These are phyloP conservation scores for Amblyornis subalaris DNA, from an alignment of 2,113 vertebrate genomes.

Conservation along the genomic window DNA sequence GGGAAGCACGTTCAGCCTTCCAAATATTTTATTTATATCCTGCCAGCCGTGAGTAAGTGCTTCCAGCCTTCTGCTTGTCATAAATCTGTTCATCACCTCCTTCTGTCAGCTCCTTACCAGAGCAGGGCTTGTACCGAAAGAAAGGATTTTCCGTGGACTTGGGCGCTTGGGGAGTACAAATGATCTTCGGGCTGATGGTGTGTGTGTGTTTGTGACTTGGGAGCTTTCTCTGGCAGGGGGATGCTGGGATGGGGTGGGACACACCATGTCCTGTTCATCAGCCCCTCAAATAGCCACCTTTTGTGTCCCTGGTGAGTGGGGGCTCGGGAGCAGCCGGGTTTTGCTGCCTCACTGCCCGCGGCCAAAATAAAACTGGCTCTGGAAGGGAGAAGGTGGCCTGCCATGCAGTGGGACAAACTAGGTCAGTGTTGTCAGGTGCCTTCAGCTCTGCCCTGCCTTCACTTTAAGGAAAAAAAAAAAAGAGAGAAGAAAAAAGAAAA, in stretches of 20 bases:
- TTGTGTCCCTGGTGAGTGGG: fast-evolving
- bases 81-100: neutral
- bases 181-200: fast-evolving
- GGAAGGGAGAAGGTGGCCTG: neutral
- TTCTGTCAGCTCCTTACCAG: neutral
- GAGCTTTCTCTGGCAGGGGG: neutral
- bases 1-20: neutral
- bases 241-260: neutral
- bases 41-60: neutral
- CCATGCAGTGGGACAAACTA: neutral
- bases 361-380: neutral
- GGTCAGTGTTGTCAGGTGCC: neutral
- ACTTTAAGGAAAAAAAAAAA: neutral
- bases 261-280: fast-evolving
- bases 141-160: neutral
- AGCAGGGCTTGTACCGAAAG: neutral
- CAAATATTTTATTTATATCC: slow-evolving; percentile 22
- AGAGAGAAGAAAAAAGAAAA: fast-evolving
- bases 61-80: slow-evolving; percentile 14
- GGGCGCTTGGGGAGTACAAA: neutral
- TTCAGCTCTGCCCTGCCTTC: neutral
- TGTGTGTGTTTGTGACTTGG: neutral
- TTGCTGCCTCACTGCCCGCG: neutral
- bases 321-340: neutral
- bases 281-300: fast-evolving